A percentile compares a stretch with the other conserved stretches of the same genome.
These are phyloP conservation scores for Pandemis heparana DNA, from an alignment of 2,888 invertebrate genomes.

Conservation along the genomic window DNA sequence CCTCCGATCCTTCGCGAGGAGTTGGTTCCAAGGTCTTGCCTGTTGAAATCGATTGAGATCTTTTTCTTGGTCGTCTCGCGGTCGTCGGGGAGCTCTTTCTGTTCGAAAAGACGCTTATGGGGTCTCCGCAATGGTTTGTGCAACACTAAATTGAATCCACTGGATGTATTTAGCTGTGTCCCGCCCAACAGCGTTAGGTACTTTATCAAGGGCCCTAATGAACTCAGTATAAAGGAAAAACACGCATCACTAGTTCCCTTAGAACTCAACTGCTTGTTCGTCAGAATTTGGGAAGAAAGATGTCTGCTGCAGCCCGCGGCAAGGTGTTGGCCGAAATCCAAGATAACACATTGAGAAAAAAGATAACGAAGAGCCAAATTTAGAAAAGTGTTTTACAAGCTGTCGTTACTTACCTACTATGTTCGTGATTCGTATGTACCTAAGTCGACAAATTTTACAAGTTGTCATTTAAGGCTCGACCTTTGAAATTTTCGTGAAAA, in stretches of 20 bases:
- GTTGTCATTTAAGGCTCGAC: too few species aligned
- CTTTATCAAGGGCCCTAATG: slow-evolving; percentile 49
- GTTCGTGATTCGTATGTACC: too few species aligned
- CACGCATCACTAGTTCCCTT: slow-evolving; percentile 42
- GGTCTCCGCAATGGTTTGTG: too few species aligned
- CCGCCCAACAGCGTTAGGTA: slow-evolving; percentile 39
- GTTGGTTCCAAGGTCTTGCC: too few species aligned
- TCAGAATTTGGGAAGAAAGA: slow-evolving; percentile 1
- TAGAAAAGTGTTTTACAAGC: background rate
- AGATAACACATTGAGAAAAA: background rate
- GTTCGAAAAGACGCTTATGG: too few species aligned
- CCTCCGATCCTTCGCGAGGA: too few species aligned
- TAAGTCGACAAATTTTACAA: too few species aligned
- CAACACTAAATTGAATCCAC: background rate
- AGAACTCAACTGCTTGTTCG: background rate
- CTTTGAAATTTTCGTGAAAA: too few species aligned
- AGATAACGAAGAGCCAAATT: background rate
- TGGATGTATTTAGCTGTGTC: background rate
- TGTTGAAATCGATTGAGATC: too few species aligned
- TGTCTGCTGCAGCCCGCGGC: background rate
- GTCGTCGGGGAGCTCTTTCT: too few species aligned
- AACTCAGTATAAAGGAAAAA: slow-evolving; percentile 47
- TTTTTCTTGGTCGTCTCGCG: too few species aligned
- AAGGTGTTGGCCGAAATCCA: background rate
- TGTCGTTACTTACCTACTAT: too few species aligned